A percentile compares a stretch with the other conserved stretches of the same genome.
Conservation (phyloP, 2,797 vertebrate species). For the Acanthopagrus latus region DNA sequence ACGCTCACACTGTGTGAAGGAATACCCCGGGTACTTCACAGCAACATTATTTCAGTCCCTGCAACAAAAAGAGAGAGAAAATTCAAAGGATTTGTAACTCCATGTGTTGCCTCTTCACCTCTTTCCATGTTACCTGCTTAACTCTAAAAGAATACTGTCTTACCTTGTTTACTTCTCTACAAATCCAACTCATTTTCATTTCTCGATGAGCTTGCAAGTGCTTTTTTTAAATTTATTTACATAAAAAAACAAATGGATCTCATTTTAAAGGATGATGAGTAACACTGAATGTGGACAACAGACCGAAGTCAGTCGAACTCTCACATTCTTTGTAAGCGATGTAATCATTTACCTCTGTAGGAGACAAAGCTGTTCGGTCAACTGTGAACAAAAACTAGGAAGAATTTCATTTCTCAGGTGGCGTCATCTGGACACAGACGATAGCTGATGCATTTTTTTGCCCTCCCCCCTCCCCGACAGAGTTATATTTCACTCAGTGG, state of each 20-base stretch:
- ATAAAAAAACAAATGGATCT: neutral
- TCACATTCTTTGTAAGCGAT: neutral
- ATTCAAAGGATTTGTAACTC: no score
- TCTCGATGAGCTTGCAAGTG: no score
- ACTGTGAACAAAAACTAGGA: neutral
- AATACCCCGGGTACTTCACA: no score
- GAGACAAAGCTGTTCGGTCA: neutral
- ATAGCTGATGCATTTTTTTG: conserved; percentile 16
- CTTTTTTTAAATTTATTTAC: no score
- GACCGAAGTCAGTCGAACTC: neutral
- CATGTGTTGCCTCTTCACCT: no score
- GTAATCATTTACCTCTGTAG: neutral
- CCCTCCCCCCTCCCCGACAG: neutral
- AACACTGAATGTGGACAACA: neutral
- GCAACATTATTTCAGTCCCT: no score
- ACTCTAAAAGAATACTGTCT: no score
- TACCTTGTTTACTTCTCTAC: no score
- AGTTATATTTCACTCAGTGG: neutral
- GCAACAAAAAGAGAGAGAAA: no score
- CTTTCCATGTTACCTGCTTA: no score
- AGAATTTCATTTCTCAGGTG: neutral
- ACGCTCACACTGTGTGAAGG: no score
- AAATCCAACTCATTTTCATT: no score
- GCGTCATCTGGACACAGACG: neutral
- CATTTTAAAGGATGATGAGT: neutral